Evolutionary conservation across 2,797 vertebrate species (phyloP).

Genomic region (Galaxias olidus): DNA sequence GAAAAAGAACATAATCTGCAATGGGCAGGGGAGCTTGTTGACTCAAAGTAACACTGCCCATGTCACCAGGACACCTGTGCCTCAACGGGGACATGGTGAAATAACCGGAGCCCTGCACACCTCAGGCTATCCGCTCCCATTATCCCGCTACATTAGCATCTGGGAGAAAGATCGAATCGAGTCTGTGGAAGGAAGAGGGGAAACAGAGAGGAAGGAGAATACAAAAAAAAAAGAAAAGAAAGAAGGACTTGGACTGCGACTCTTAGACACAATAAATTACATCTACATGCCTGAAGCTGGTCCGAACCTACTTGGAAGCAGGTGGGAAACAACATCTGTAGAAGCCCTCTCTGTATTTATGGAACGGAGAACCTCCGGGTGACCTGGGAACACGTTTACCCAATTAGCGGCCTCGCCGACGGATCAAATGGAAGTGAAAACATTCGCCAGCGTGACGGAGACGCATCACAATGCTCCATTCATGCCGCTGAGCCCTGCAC

Average conservation of each 20-base stretch:
- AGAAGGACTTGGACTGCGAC: constrained; percentile 56
- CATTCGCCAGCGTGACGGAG: constrained; percentile 74
- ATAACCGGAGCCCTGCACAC: background rate
- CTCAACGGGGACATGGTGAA: constrained; percentile 24
- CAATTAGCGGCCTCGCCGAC: constrained; percentile 80
- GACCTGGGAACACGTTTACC: constrained; percentile 82
- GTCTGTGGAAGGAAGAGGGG: constrained; percentile 51
- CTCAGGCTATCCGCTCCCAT: constrained; percentile 26
- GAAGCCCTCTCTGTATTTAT: constrained; percentile 75
- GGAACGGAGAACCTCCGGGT: constrained; percentile 77
- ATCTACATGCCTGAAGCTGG: constrained; percentile 61
- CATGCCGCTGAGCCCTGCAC: constrained; percentile 67
- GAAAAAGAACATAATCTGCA: constrained; percentile 67
- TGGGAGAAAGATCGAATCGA: constrained; percentile 51
- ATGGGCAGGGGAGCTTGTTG: constrained; percentile 33
- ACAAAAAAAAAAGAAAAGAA: background rate
- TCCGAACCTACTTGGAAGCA: constrained; percentile 67
- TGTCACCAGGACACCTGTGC: constrained; percentile 68
- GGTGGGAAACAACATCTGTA: constrained; percentile 68
- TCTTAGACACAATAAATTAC: constrained; percentile 70
- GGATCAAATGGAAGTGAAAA: constrained; percentile 85
- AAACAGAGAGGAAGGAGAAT: constrained; percentile 19
- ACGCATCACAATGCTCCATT: constrained; percentile 82
- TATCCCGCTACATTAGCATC: constrained; percentile 25
- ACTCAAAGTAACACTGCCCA: constrained; percentile 46